These are phyloP conservation scores for Anticlea derivata DNA, from an alignment of 2,888 invertebrate species.

Conservation along the genomic window DNA sequence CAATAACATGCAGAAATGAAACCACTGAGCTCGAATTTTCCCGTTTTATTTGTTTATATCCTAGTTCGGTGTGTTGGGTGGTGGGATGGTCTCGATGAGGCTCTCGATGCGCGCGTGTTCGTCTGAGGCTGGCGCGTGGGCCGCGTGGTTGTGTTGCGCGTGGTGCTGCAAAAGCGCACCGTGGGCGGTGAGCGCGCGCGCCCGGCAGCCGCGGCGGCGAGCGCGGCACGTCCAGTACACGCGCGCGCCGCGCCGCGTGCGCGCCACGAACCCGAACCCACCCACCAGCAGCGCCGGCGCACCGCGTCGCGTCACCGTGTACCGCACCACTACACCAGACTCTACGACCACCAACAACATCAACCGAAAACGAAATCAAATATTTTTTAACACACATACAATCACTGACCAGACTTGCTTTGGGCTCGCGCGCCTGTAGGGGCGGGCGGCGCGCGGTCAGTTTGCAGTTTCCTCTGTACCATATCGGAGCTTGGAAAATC, in stretches of 20 bases:
- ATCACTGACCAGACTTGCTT: too few relatives aligned
- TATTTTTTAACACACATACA: too few relatives aligned
- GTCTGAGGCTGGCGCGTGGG: slow-evolving; percentile 49
- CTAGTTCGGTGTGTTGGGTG: slow-evolving; percentile 20
- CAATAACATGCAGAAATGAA: not conserved
- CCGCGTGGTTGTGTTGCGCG: slow-evolving; percentile 59
- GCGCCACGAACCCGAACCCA: slow-evolving; percentile 68
- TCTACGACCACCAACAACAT: slow-evolving; percentile 40
- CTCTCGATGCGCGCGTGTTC: slow-evolving; percentile 68
- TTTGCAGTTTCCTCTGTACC: too few relatives aligned
- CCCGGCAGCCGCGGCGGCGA: slow-evolving; percentile 62
- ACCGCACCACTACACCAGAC: slow-evolving; percentile 54
- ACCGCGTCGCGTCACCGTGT: slow-evolving; percentile 73
- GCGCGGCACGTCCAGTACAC: slow-evolving; percentile 76
- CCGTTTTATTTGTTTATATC: not conserved
- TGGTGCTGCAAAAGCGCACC: slow-evolving; percentile 58
- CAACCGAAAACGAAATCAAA: not conserved
- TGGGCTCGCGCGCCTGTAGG: too few relatives aligned
- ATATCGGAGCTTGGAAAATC: not conserved
- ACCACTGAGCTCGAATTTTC: not conserved
- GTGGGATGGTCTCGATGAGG: slow-evolving; percentile 68
- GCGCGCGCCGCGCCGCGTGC: slow-evolving; percentile 69
- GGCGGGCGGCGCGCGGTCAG: too few relatives aligned
- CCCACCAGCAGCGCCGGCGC: slow-evolving; percentile 70
- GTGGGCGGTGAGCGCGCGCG: slow-evolving; percentile 66